Percentiles rank a stretch among this genome's conserved stretches.
phyloP scores from a whole-genome alignment of 2,797 vertebrate species.

The Champsocephalus esox region DNA sequence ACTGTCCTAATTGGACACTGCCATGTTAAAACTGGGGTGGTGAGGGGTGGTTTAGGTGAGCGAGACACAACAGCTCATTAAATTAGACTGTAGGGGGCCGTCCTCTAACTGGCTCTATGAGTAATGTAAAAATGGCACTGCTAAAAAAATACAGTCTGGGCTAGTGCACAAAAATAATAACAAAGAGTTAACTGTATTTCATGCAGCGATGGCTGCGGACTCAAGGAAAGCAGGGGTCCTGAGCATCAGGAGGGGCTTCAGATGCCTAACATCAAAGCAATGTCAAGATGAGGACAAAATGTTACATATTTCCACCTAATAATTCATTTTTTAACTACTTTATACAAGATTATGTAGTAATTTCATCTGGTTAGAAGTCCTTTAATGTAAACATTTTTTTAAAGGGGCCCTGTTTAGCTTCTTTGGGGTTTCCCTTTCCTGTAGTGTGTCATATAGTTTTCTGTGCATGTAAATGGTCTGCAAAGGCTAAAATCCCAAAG shows the following conservation, averaged over 20 bases:
- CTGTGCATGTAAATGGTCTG: too few species aligned
- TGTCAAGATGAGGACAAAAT: background rate
- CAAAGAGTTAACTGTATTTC: background rate
- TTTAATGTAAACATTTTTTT: background rate
- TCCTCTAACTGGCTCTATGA: background rate
- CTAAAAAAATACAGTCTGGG: background rate
- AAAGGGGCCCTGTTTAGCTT: background rate
- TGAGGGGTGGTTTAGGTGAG: background rate
- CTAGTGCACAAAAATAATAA: background rate
- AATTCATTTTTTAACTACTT: background rate
- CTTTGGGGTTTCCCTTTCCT: too few species aligned
- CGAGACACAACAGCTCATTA: background rate
- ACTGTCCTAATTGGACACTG: background rate
- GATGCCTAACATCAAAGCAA: slow-evolving; percentile 20
- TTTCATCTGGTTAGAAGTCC: background rate
- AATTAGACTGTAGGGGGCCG: background rate
- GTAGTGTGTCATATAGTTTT: too few species aligned
- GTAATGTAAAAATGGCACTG: background rate
- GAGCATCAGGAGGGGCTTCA: slow-evolving; percentile 16
- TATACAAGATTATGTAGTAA: background rate
- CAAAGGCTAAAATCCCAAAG: too few species aligned
- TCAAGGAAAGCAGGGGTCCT: slow-evolving; percentile 6
- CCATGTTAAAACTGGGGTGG: background rate
- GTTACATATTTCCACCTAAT: background rate
- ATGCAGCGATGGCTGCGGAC: background rate